Percentiles rank a stretch among this genome's conserved stretches.
Conservation (phyloP, 2,113 vertebrate species). For the Dromiciops gliroides region DNA sequence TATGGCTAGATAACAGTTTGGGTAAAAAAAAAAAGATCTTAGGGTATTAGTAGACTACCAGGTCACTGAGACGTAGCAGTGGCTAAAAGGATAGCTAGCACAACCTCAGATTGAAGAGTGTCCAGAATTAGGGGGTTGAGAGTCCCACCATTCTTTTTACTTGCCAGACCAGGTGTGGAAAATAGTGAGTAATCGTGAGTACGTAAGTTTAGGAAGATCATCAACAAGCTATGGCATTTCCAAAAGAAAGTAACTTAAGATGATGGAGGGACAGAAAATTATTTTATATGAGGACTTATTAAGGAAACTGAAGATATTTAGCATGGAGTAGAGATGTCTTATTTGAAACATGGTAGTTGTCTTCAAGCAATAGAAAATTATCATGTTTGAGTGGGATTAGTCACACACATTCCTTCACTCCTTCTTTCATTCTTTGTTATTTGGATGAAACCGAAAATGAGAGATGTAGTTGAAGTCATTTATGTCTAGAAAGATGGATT, state of each 20-base stretch:
- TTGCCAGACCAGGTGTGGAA: neutral
- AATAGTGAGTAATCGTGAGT: neutral
- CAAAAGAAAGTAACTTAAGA: neutral
- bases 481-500: slow-evolving; percentile 8
- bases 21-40: neutral
- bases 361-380: neutral
- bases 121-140: neutral
- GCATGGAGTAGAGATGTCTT: neutral
- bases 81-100: neutral
- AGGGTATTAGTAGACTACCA: neutral
- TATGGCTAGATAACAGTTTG: neutral
- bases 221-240: neutral
- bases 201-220: neutral
- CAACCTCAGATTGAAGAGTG: neutral
- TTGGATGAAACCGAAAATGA: slow-evolving; percentile 24
- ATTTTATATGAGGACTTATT: neutral
- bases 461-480: neutral
- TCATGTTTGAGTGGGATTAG: neutral
- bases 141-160: neutral
- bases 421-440: slow-evolving; percentile 35
- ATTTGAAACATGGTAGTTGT: neutral
- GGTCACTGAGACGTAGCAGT: neutral
- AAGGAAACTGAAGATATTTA: neutral
- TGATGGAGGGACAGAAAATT: neutral
- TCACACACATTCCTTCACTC: neutral